Conservation (phyloP, 2,113 vertebrate genomes). For the Ornithorhynchus anatinus region DNA sequence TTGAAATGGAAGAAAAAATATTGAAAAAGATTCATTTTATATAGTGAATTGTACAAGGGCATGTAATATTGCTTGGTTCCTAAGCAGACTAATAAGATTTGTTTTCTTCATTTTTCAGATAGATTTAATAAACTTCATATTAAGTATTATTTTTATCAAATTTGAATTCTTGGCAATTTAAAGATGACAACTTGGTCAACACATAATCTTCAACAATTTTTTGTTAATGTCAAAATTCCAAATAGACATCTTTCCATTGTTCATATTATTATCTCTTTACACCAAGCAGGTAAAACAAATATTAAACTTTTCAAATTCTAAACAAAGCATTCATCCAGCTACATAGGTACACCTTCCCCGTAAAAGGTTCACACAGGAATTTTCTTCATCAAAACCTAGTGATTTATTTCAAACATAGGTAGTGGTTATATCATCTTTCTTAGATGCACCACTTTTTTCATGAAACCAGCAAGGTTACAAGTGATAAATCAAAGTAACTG, state of each 20-base stretch:
- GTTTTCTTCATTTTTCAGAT: neutral
- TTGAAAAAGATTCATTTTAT: no score
- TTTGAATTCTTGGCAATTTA: conserved; percentile 7
- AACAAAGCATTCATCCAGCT: conserved; percentile 72
- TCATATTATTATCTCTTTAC: conserved; percentile 48
- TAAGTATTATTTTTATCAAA: neutral
- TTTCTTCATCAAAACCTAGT: conserved; percentile 79
- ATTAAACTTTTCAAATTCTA: conserved; percentile 71
- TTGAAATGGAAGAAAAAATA: no score
- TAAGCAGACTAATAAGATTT: neutral
- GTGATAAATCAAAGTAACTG: conserved; percentile 77
- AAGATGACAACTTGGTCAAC: neutral
- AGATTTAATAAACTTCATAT: neutral
- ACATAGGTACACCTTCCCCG: conserved; percentile 42
- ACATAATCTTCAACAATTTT: conserved; percentile 23
- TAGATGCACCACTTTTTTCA: conserved; percentile 76
- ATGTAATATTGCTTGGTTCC: no score
- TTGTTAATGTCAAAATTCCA: conserved; percentile 18
- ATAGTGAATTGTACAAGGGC: no score
- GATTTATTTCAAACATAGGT: conserved; percentile 80
- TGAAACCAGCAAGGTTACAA: conserved; percentile 71
- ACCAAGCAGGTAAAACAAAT: conserved; percentile 62
- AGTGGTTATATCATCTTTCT: conserved; percentile 76
- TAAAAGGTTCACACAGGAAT: conserved; percentile 65
- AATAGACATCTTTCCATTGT: conserved; percentile 45